Percentiles rank a stretch among this genome's conserved stretches.
Evolutionary conservation across 23 tunicate species (phyloP).

Genomic region (Halocynthia aurantium): DNA sequence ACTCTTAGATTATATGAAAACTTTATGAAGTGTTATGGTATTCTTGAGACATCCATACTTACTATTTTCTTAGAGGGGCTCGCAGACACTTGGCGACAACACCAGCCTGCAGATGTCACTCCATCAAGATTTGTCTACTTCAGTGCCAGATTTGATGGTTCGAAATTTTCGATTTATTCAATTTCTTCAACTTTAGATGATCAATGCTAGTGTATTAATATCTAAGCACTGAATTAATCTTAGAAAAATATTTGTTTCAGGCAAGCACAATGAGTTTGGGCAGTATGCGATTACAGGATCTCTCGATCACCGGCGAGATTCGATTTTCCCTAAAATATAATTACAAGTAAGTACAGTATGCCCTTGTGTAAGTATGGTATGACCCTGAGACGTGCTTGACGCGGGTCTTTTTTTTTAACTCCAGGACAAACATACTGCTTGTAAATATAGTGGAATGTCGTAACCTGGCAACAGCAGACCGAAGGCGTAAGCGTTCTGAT

Average conservation of each 20-base stretch:
- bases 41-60: no score
- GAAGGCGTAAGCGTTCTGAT: conserved; percentile 45
- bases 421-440: conserved; percentile 37
- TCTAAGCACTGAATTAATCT: no score
- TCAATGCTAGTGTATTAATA: no score
- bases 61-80: no score
- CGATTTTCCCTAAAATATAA: conserved; percentile 51
- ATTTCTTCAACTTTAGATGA: no score
- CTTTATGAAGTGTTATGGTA: no score
- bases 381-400: conserved; percentile 35
- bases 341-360: conserved; percentile 15
- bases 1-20: no score
- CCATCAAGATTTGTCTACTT: no score
- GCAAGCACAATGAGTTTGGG: conserved; percentile 7
- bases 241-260: not conserved
- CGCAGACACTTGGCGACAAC: no score
- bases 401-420: conserved; percentile 25
- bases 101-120: no score
- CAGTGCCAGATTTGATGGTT: no score
- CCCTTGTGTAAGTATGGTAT: not conserved
- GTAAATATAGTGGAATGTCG: conserved; percentile 47
- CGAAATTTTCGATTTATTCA: no score
- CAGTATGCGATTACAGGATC: conserved; percentile 18
- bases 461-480: conserved; percentile 31
- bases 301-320: conserved; percentile 42